Conservation (phyloP, 2,888 invertebrate species). For the Amphimallon solstitiale region DNA sequence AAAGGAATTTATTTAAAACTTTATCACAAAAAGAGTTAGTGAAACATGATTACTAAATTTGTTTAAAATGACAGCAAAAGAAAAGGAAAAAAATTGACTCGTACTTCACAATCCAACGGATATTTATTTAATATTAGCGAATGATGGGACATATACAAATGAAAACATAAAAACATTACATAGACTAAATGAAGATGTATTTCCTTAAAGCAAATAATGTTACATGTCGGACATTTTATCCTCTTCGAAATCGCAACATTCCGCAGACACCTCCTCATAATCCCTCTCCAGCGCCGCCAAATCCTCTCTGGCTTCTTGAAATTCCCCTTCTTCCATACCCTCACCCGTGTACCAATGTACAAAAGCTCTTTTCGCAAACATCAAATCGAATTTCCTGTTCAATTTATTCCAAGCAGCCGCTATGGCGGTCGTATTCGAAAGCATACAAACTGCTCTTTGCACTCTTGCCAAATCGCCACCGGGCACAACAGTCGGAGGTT, state of each 20-base stretch:
- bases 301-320: conserved; percentile 83
- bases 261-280: conserved; percentile 79
- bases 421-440: conserved; percentile 91
- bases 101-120: conserved; percentile 8
- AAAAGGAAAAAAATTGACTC: not conserved
- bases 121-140: conserved; percentile 23
- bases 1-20: too few relatives aligned
- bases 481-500: conserved; percentile 81
- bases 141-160: conserved; percentile 34
- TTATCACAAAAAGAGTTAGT: too few relatives aligned
- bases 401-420: conserved; percentile 90
- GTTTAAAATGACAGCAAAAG: not conserved
- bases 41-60: too few relatives aligned
- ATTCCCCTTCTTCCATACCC: conserved; percentile 87
- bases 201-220: conserved; percentile 29
- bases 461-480: conserved; percentile 84
- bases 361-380: conserved; percentile 93
- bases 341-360: conserved; percentile 89
- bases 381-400: conserved; percentile 93
- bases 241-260: conserved; percentile 52
- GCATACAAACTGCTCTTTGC: conserved; percentile 89
- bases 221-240: conserved; percentile 42
- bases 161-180: conserved; percentile 31
- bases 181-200: conserved; percentile 36
- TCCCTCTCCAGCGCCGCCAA: conserved; percentile 78